A percentile compares a stretch with the other conserved stretches of the same genome.
Conservation (phyloP, 2,888 invertebrate species). For the Erannis defoliaria region DNA sequence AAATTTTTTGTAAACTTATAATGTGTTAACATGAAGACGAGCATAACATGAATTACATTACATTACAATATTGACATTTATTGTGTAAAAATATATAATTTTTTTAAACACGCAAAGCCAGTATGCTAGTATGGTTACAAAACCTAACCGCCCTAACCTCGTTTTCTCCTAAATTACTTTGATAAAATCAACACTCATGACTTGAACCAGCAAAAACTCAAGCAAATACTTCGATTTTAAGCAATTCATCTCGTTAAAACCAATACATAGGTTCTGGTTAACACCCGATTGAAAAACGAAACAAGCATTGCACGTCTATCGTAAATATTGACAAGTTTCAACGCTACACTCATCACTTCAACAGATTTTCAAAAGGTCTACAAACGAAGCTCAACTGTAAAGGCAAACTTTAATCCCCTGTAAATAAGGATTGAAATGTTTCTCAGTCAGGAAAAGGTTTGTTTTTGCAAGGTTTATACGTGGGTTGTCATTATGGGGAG, state of each 20-base stretch:
- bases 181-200: too few relatives aligned
- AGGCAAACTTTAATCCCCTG: constrained; percentile 14
- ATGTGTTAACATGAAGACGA: too few relatives aligned
- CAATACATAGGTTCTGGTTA: constrained; percentile 40
- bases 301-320: constrained; percentile 56
- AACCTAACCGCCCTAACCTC: too few relatives aligned
- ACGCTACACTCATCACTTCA: constrained; percentile 54
- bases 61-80: too few relatives aligned
- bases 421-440: constrained; percentile 27
- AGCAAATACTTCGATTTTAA: constrained; percentile 30
- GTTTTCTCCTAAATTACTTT: too few relatives aligned
- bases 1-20: too few relatives aligned
- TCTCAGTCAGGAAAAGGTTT: constrained; percentile 5
- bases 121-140: too few relatives aligned
- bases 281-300: constrained; percentile 51
- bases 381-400: constrained; percentile 43
- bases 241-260: constrained; percentile 24
- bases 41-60: too few relatives aligned
- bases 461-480: constrained; percentile 44
- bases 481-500: constrained; percentile 47
- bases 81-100: too few relatives aligned
- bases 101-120: too few relatives aligned
- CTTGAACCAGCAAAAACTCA: too few relatives aligned
- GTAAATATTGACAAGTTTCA: constrained; percentile 53
- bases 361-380: constrained; percentile 52